Evolutionary conservation across 2,888 invertebrate species (phyloP), one percentile per base, ranked within the genome.

Genomic region (Ceraclea dissimilis): DNA sequence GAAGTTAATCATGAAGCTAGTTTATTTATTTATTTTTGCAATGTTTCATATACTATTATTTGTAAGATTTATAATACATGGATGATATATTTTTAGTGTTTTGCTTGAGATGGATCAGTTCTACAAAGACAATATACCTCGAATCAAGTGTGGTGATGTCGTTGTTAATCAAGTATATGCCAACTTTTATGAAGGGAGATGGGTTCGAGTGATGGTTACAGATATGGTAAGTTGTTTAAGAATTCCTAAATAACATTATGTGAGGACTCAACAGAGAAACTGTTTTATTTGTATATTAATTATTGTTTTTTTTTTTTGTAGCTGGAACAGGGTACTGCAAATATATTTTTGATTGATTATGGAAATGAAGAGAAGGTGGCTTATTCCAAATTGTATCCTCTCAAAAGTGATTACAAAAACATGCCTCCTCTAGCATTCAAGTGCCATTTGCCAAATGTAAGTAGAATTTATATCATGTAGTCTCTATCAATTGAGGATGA

Each of bases 301-400:
- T n/a, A n/a, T n/a, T n/a, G n/a, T n/a, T n/a, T n/a, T n/a, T n/a
- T n/a, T n/a, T n/a, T n/a, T 26, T 26, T 56, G 16, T 18, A 56
- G 56, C 13, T 31, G 1, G 17, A 46, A 8, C 16, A 33, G 16
- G 39, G 33, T 2, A 43, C 48, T 21, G 39, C 52, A 22, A 39
- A 49, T 10, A 43, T 57, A 8, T 57, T 44, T 44, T 49, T 57
- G 19, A 18, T 57, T 21, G 56, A 57, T 20, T 22, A 18, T 31
- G 56, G 56, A 44, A 11, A 34, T 6, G 31, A 52, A 17, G 39
- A 13, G 6, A 49, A 43, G n/a, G 33, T 49, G 13, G 17, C 13
- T 6, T 47, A 48, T 20, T 49, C 16, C 4, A 43, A 49, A 33
- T 39, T 57, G 11, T 33, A 22, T 5, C 56, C 56, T 4, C 18